Conservation (phyloP, 2,888 invertebrate genomes). For the Yponomeuta plumbellus region DNA sequence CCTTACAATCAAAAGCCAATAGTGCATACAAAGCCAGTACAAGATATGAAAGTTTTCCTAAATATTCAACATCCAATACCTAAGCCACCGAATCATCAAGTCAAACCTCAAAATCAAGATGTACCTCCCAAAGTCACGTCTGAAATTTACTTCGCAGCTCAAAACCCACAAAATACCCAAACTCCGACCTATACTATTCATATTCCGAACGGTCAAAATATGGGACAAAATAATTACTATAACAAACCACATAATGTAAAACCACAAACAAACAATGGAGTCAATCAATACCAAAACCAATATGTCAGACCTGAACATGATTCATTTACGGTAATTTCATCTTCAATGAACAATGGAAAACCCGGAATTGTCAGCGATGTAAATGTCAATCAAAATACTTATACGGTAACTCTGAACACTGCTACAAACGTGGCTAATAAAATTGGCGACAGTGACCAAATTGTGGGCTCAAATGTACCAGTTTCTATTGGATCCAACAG, state of each 20-base stretch:
- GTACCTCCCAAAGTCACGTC: constrained; percentile 67
- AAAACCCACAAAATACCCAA: constrained; percentile 53
- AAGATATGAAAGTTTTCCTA: constrained; percentile 67
- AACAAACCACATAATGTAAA: constrained; percentile 28
- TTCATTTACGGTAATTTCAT: constrained; percentile 35
- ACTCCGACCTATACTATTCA: constrained; percentile 62
- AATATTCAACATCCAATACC: constrained; percentile 65
- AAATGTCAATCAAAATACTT: constrained; percentile 46
- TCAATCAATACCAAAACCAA: background rate
- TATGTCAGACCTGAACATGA: background rate
- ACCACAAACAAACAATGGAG: constrained; percentile 28
- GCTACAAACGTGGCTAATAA: constrained; percentile 56
- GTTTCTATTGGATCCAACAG: constrained; percentile 48
- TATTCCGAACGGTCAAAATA: constrained; percentile 43
- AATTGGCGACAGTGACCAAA: constrained; percentile 43
- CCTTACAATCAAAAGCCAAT: constrained; percentile 56
- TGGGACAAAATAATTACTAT: constrained; percentile 33
- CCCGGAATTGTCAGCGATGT: constrained; percentile 36
- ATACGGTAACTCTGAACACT: constrained; percentile 58
- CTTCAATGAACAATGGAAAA: constrained; percentile 39
- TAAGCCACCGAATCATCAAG: constrained; percentile 29
- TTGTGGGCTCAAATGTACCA: constrained; percentile 56
- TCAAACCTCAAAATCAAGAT: constrained; percentile 31
- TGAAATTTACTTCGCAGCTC: constrained; percentile 69
- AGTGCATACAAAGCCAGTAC: constrained; percentile 61